Percentiles rank a stretch among this genome's conserved stretches.
Evolutionary conservation across 1,140 invertebrate genomes (phyloP).

Genomic region (Probaryconus sp.): DNA sequence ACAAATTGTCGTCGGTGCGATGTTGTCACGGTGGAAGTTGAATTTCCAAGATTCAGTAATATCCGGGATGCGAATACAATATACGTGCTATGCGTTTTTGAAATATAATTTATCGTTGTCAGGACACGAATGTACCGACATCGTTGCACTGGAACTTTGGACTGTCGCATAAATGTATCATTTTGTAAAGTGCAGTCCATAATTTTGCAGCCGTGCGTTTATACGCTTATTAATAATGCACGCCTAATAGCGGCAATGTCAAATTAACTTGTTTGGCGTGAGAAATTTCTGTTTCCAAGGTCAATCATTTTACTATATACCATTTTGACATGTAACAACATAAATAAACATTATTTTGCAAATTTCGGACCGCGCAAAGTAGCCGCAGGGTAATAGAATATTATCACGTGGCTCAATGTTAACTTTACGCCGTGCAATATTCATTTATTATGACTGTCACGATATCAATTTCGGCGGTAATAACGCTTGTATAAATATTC

Average conservation of each 20-base stretch:
- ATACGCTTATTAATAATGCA: conserved; percentile 3
- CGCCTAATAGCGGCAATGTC: conserved; percentile 1
- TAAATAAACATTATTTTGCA: conserved; percentile 28
- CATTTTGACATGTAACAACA: conserved; percentile 2
- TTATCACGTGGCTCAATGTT: conserved; percentile 24
- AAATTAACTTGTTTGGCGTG: conserved; percentile 22
- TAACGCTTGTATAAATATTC: conserved; percentile 33
- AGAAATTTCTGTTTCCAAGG: conserved; percentile 18
- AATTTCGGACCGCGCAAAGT: conserved; percentile 6
- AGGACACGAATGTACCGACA: background rate
- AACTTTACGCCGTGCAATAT: conserved; percentile 2
- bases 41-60: conserved; percentile 20
- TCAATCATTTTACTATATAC: background rate
- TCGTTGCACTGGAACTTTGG: background rate
- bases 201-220: conserved; percentile 7
- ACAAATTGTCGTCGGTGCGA: too few species aligned
- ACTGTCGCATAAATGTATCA: conserved; percentile 18
- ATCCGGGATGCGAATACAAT: background rate
- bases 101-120: conserved; percentile 17
- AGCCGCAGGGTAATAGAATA: conserved; percentile 18
- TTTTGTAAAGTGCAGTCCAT: conserved; percentile 5
- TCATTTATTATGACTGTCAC: conserved; percentile 27
- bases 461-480: conserved; percentile 19
- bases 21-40: too few species aligned
- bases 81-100: conserved; percentile 11